Evolutionary conservation across 2,113 vertebrate genomes (phyloP), one percentile per base, ranked within the genome.

Genomic region (Paralichthys olivaceus): DNA sequence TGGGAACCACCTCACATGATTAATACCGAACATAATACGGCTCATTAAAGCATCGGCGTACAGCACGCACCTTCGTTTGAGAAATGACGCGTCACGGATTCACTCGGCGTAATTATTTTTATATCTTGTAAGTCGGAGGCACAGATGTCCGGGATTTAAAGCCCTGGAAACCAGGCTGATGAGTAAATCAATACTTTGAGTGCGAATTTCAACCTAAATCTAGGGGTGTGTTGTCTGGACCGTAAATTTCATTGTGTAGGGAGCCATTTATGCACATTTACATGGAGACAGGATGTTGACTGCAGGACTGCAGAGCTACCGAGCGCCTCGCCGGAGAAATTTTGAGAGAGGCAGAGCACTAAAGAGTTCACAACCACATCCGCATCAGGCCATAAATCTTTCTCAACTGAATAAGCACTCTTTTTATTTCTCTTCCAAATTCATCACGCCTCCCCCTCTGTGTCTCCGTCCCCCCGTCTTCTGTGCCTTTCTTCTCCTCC

Each of bases 171-270:
- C 51, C 26, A 59, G 87, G 91, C 49, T 84, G 83, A 94, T 92
- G 80, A 77, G 34, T 92, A 91, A 88, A 92, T 97, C 93, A 94
- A 93, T 95, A 94, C 53, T 84, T 87, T 84, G 81, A 90, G 84
- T 78, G 82, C 32, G 59, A 83, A 94, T 94, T 91, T 92, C 78
- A 92, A 86, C 84, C 90, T 92, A 91, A 93, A 93, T 90, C 84
- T 79, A 68, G 79, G 84, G 89, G 86, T 84, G 88, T 87, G 86
- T 93, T 92, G 69, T 62, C 75, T 90, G 86, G 81, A 29, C 70
- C 66, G 77, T 86, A 75, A 72, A 90, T 93, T 91, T 83, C 75
- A 51, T 72, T 71, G 81, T 84, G 78, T 37, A 37, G 75, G 83
- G 87, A 93, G 86, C 80, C 53, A 90, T 95, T 95, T 91, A 86